Evolutionary conservation across 1,140 invertebrate species (phyloP).

Genomic region (Harlomillsia oculata): DNA sequence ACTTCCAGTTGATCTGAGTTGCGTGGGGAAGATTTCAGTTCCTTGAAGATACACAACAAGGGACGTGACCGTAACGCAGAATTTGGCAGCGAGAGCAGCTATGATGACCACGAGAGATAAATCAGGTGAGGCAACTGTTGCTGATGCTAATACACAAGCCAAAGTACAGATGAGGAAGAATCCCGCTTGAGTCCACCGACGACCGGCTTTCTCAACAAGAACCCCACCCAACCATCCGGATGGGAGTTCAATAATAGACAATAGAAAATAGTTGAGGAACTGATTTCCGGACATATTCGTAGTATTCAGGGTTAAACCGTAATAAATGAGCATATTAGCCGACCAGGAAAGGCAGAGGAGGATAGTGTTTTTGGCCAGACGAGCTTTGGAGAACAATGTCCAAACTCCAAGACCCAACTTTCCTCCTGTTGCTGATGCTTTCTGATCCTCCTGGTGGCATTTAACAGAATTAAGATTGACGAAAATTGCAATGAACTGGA

Average conservation of each 20-base stretch:
- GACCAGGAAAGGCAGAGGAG: conserved; percentile 46
- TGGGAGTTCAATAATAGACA: conserved; percentile 53
- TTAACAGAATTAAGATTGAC: too few relatives aligned
- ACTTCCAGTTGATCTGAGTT: conserved; percentile 37
- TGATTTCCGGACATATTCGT: conserved; percentile 55
- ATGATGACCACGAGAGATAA: conserved; percentile 7
- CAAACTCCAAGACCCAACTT: conserved; percentile 45
- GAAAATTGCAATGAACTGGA: too few relatives aligned
- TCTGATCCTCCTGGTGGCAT: too few relatives aligned
- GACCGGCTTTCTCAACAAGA: conserved; percentile 44
- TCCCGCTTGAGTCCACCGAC: conserved; percentile 45
- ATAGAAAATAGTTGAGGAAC: conserved; percentile 56
- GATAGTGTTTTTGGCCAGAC: conserved; percentile 48
- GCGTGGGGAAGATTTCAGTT: conserved; percentile 42
- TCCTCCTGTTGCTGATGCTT: conserved; percentile 8
- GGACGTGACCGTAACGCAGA: conserved; percentile 49
- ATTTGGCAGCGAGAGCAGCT: conserved; percentile 26
- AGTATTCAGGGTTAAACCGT: conserved; percentile 51
- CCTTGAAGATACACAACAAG: conserved; percentile 49
- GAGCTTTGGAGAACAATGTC: conserved; percentile 48
- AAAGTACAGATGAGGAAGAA: conserved; percentile 42
- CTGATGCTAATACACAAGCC: conserved; percentile 42
- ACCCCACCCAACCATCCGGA: conserved; percentile 40
- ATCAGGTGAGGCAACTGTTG: conserved; percentile 4
- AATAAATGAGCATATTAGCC: conserved; percentile 50